phyloP scores from a whole-genome alignment of 2,113 vertebrate species.

The Ameiurus melas region DNA sequence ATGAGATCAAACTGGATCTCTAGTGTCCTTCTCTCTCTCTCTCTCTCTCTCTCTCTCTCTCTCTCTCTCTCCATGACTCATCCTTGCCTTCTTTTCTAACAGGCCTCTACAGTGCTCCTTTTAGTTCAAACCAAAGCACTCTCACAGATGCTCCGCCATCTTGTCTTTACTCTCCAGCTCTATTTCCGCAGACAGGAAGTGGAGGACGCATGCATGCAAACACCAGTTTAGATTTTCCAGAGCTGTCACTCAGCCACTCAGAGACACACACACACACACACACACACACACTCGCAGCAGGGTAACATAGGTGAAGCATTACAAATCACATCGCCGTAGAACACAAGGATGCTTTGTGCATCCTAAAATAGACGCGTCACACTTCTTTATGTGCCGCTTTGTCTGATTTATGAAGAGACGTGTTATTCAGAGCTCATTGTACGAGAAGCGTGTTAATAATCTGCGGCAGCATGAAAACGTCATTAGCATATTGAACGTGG shows the following conservation, averaged over 20 bases:
- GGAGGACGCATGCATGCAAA: not conserved
- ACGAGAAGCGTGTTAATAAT: constrained; percentile 2
- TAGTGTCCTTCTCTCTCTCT: constrained; percentile 52
- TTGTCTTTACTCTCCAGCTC: constrained; percentile 11
- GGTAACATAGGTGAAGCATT: constrained; percentile 29
- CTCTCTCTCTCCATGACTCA: constrained; percentile 59
- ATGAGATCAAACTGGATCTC: constrained; percentile 66
- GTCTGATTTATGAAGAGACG: constrained; percentile 27
- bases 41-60: constrained; percentile 64
- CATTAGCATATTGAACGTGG: constrained; percentile 20
- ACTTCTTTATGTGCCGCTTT: not conserved
- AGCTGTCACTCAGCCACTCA: not conserved
- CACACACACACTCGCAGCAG: not conserved
- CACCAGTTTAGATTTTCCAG: not conserved
- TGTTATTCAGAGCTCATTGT: not conserved
- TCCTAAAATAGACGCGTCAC: constrained; percentile 15
- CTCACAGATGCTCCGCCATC: constrained; percentile 41
- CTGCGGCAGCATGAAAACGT: constrained; percentile 4
- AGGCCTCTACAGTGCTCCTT: constrained; percentile 33
- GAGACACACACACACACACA: not conserved
- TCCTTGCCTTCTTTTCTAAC: constrained; percentile 31
- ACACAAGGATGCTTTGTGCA: not conserved
- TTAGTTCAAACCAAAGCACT: constrained; percentile 40
- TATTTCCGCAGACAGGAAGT: constrained; percentile 4
- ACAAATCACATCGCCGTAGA: constrained; percentile 14